These are phyloP conservation scores for Hiodon alosoides DNA, from an alignment of 2,113 vertebrate genomes.

Conservation along the genomic window DNA sequence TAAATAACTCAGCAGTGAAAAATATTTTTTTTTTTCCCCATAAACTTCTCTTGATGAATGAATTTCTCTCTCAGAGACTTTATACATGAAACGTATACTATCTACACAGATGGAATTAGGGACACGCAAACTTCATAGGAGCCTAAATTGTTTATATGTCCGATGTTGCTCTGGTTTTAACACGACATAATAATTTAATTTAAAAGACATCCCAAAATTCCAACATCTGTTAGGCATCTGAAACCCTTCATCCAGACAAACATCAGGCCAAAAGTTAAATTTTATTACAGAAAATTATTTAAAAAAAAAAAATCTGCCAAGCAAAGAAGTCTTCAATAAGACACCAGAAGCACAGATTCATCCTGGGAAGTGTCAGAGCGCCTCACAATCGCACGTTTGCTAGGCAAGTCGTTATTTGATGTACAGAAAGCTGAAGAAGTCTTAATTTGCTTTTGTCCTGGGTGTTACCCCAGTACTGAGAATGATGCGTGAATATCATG, in stretches of 20 bases:
- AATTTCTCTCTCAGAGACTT: too few relatives aligned
- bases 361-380: too few relatives aligned
- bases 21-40: background rate
- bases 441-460: too few relatives aligned
- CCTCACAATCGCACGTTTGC: too few relatives aligned
- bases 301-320: conserved; percentile 16
- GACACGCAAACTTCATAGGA: background rate
- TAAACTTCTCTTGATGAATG: too few relatives aligned
- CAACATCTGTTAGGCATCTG: conserved; percentile 24
- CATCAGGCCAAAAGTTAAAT: conserved; percentile 29
- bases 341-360: too few relatives aligned
- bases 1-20: too few relatives aligned
- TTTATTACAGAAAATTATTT: conserved; percentile 24
- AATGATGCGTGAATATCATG: too few relatives aligned
- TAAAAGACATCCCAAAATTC: conserved; percentile 17
- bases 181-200: conserved; percentile 14
- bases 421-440: too few relatives aligned
- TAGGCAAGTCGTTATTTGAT: too few relatives aligned
- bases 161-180: conserved; percentile 2
- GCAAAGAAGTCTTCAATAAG: conserved; percentile 10
- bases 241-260: conserved; percentile 10
- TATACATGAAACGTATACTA: too few relatives aligned
- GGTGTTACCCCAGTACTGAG: too few relatives aligned
- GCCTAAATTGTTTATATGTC: background rate
- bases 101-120: background rate